A percentile compares a stretch with the other conserved stretches of the same genome.
phyloP scores from a whole-genome alignment of 1,140 invertebrate species.

The Drosophila rufa region DNA sequence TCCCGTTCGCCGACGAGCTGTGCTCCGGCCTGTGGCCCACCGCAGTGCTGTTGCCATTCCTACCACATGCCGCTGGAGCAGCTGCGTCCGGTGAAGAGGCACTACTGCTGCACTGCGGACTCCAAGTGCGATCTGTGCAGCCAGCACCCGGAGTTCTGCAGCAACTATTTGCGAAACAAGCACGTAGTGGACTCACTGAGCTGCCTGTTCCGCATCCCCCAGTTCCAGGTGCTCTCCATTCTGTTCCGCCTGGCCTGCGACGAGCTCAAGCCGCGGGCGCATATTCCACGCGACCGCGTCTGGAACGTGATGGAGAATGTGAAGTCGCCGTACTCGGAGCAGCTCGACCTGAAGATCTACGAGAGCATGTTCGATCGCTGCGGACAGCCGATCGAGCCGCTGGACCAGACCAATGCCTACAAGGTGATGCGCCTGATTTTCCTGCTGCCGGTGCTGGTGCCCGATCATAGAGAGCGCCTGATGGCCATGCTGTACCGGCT shows the following conservation, averaged over 20 bases:
- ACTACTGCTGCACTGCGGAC: slow-evolving; percentile 7
- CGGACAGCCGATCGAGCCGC: slow-evolving; percentile 54
- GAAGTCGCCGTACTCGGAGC: slow-evolving; percentile 61
- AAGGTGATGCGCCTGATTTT: slow-evolving; percentile 66
- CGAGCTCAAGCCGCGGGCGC: slow-evolving; percentile 22
- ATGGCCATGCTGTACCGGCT: slow-evolving; percentile 39
- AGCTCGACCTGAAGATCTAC: slow-evolving; percentile 64
- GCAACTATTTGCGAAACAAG: slow-evolving; percentile 44
- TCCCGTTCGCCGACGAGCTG: background rate
- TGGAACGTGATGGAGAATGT: slow-evolving; percentile 65
- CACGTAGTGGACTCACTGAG: slow-evolving; percentile 54
- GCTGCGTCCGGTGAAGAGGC: background rate
- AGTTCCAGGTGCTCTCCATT: slow-evolving; percentile 32
- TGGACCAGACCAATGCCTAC: slow-evolving; percentile 34
- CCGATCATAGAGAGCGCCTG: slow-evolving; percentile 33
- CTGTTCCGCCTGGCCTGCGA: slow-evolving; percentile 52
- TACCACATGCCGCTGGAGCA: background rate
- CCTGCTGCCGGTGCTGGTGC: slow-evolving; percentile 21
- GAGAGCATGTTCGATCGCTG: slow-evolving; percentile 70
- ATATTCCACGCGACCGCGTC: slow-evolving; percentile 32
- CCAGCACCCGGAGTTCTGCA: background rate
- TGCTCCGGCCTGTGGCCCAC: background rate
- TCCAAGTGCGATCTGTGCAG: background rate
- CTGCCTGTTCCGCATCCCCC: slow-evolving; percentile 44
- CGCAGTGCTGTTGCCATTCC: background rate